These are phyloP conservation scores for Loripinus fragilis DNA, from an alignment of 2,888 invertebrate species.

Conservation along the genomic window DNA sequence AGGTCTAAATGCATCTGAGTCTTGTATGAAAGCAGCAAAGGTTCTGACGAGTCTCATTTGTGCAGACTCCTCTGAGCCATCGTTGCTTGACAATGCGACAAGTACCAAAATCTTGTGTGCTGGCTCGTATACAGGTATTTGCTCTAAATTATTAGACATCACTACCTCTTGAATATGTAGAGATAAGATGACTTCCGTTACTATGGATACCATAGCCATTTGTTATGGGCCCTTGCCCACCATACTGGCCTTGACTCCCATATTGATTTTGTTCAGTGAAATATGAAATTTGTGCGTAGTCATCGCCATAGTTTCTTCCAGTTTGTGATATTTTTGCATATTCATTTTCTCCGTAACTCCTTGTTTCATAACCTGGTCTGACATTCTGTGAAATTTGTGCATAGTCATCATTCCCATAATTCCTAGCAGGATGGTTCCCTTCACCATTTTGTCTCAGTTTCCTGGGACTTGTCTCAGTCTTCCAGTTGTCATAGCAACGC, in stretches of 20 bases:
- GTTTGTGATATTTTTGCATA: constrained; percentile 30
- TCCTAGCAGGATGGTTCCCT: not conserved
- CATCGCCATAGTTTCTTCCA: constrained; percentile 7
- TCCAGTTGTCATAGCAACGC: constrained; percentile 65
- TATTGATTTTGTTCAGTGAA: not conserved
- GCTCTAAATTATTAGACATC: not conserved
- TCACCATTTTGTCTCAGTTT: constrained; percentile 26
- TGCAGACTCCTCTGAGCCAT: no score
- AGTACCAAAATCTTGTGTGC: no score
- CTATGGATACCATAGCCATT: constrained; percentile 10
- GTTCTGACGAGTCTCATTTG: no score
- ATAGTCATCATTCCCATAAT: constrained; percentile 48
- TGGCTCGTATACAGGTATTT: no score
- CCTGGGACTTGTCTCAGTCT: constrained; percentile 40
- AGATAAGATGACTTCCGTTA: constrained; percentile 12
- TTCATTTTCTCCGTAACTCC: constrained; percentile 36
- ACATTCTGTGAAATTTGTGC: not conserved
- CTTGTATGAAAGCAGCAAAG: no score
- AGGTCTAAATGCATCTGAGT: no score
- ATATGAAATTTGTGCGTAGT: constrained; percentile 7
- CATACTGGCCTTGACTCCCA: not conserved
- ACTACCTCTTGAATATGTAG: constrained; percentile 12
- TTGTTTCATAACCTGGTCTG: not conserved
- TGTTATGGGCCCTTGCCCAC: not conserved
- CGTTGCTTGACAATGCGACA: no score